Base-by-base conservation (phyloP, 2,888 invertebrate genomes). In the Campoplex capitator region DNA sequence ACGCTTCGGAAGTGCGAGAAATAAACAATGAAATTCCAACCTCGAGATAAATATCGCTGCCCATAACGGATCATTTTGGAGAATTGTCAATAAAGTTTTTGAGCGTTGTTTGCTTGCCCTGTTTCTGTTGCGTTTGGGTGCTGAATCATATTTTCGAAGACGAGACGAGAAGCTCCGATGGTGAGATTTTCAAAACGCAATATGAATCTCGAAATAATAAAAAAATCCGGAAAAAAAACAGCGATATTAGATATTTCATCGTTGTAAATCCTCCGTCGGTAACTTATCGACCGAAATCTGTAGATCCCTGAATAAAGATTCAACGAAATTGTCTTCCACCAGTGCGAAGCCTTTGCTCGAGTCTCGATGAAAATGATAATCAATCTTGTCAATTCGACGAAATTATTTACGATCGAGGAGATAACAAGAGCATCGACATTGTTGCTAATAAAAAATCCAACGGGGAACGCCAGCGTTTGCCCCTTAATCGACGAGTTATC, bases 41-140 rank as follows among this genome's bases (percentile, higher is more conserved):
- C 67, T 56, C 23, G 6, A 73, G 62, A 71, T 18, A 65, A 54
- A 56, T 56, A 48, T 74, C 48, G 77, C 16, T 28, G 73, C 23
- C 18, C 42, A 58, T 16, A 75, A 75, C 83, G 85, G 85, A 83
- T 54, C 62, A 74, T 78, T 51, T 85, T 13, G 13, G 48, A 1
- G 67, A 56, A 62, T 62, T 79, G 42, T 75, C 82, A 23, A 67
- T 45, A 23, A 76, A 58, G 32, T 62, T 90, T 7, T 62, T 91
- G 7, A 90, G 83, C 62, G 68, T 67, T 13, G 75, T 93, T 32
- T 90, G 88, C 62, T 77, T 89, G 32, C 90, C 91, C 62, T 93
- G 91, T 73, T 84, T 91, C 28, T 91, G 91, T 90, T 91, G 90
- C 54, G 89, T 88, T 65, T 88, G 86, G 48, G 82, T 89, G 68